phyloP scores from a whole-genome alignment of 2,797 vertebrate species.

The Pogoniulus pusillus region DNA sequence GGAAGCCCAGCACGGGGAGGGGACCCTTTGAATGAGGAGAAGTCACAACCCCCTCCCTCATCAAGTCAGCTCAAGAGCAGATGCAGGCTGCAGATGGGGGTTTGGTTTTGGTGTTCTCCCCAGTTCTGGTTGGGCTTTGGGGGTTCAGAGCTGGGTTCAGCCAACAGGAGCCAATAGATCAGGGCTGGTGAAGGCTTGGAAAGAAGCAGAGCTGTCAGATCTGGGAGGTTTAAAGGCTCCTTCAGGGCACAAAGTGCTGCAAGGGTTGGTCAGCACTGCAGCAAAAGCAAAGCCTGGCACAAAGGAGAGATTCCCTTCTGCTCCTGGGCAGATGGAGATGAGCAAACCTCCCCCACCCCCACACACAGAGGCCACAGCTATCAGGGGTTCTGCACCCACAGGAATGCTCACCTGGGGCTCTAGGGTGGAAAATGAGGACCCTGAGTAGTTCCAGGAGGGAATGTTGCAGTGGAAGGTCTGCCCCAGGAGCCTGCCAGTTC shows the following conservation, averaged over 20 bases:
- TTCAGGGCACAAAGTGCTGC: not conserved
- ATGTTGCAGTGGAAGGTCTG: rapidly evolving
- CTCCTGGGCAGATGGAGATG: not conserved
- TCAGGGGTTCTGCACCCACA: rapidly evolving
- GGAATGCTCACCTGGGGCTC: not conserved
- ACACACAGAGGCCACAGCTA: not conserved
- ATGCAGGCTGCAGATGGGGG: not conserved
- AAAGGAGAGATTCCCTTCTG: not conserved
- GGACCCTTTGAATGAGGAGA: rapidly evolving
- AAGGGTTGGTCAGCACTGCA: not conserved
- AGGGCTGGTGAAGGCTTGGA: not conserved
- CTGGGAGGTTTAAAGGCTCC: not conserved
- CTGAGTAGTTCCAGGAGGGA: not conserved
- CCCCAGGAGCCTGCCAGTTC: rapidly evolving
- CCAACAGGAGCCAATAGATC: not conserved
- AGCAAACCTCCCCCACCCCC: not conserved
- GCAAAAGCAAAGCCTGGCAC: not conserved
- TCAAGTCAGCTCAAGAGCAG: not conserved
- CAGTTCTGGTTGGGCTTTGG: not conserved
- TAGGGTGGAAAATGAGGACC: not conserved
- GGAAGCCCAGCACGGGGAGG: rapidly evolving
- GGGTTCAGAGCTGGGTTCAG: not conserved
- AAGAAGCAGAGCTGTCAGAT: not conserved
- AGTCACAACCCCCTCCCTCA: rapidly evolving
- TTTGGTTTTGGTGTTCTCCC: too few relatives aligned